These are phyloP conservation scores for Anguilla rostrata DNA, from an alignment of 2,113 vertebrate species.

Conservation along the genomic window DNA sequence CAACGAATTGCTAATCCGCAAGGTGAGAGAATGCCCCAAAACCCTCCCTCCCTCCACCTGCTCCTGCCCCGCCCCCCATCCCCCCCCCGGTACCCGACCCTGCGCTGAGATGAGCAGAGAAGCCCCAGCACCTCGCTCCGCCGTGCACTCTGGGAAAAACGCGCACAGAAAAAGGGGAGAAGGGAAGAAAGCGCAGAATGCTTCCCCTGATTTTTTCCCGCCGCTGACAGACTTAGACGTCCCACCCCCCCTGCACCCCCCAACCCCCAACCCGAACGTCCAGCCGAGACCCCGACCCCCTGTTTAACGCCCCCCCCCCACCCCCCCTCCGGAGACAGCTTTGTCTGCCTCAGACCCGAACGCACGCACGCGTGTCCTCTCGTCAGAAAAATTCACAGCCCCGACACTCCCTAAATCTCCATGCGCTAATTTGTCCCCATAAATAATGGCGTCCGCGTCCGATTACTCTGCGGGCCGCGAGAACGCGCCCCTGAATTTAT, in stretches of 20 bases:
- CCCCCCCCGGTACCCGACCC: neutral
- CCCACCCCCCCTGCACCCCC: neutral
- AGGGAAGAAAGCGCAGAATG: neutral
- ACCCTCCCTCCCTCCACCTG: neutral
- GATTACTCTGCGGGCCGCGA: neutral
- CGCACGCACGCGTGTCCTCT: neutral
- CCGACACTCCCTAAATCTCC: neutral
- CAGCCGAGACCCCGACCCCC: neutral
- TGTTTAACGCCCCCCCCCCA: neutral
- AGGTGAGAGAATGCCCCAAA: neutral
- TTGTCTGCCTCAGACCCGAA: neutral
- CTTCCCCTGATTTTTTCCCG: neutral
- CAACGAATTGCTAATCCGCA: neutral
- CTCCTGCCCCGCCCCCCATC: fast-evolving
- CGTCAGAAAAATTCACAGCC: neutral
- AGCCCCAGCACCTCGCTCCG: too few relatives aligned
- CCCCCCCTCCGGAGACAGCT: neutral
- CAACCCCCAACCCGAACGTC: neutral
- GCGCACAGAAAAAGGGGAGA: too few relatives aligned
- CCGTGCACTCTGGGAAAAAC: neutral
- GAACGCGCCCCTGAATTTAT: neutral
- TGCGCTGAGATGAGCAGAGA: too few relatives aligned
- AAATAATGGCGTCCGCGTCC: neutral
- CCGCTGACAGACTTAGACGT: neutral
- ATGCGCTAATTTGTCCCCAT: neutral